These are phyloP conservation scores for Scelioninae gen. 1 DNA, from an alignment of 2,888 invertebrate species.

Conservation along the genomic window DNA sequence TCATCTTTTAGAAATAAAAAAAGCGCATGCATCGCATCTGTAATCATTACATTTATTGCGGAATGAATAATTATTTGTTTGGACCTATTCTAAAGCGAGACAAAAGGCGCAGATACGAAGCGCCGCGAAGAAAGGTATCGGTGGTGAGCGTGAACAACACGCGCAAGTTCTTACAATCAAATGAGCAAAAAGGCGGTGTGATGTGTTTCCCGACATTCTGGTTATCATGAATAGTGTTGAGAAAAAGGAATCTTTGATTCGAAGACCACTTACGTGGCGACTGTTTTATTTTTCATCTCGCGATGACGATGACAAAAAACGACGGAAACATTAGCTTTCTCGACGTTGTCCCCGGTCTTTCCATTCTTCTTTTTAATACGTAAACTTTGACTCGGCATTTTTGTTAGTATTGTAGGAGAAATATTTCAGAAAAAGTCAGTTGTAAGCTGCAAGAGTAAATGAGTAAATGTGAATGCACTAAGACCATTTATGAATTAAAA, in stretches of 20 bases:
- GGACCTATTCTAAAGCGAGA: constrained; percentile 31
- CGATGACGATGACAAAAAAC: constrained; percentile 38
- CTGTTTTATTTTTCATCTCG: constrained; percentile 42
- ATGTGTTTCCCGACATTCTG: constrained; percentile 26
- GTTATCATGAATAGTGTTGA: constrained; percentile 29
- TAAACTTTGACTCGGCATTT: constrained; percentile 31
- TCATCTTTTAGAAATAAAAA: constrained; percentile 27
- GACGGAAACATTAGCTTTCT: constrained; percentile 19
- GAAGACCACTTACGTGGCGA: constrained; percentile 46
- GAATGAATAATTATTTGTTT: constrained; percentile 59
- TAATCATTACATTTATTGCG: constrained; percentile 53
- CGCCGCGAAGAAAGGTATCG: constrained; percentile 37
- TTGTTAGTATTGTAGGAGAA: constrained; percentile 17
- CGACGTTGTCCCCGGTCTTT: constrained; percentile 6
- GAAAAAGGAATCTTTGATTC: constrained; percentile 31
- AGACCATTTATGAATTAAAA: no score
- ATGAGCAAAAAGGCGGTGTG: constrained; percentile 35
- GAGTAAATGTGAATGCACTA: no score
- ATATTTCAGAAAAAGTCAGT: not conserved
- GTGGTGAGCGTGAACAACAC: constrained; percentile 37
- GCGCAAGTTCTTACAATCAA: constrained; percentile 36
- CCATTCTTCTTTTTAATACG: constrained; percentile 32
- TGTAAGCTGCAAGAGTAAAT: no score
- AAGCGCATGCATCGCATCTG: constrained; percentile 20
- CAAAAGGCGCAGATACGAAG: constrained; percentile 40